Conservation (phyloP, 2,888 invertebrate species). For the Baronia brevicornis region DNA sequence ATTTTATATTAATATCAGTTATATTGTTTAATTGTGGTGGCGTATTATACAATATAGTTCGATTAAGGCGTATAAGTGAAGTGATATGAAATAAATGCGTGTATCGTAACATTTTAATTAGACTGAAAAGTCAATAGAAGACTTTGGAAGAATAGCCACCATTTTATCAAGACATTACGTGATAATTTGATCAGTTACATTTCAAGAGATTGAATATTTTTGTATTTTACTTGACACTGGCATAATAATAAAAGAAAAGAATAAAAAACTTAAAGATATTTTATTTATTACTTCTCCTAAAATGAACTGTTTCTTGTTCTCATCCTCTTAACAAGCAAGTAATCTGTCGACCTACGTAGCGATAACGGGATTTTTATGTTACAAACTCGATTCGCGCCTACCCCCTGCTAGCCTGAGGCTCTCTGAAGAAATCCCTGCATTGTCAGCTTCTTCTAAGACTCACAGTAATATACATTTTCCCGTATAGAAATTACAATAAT, state of each 20-base stretch:
- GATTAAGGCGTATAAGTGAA: no score
- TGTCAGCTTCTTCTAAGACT: conserved; percentile 68
- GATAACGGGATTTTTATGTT: conserved; percentile 74
- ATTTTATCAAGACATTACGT: no score
- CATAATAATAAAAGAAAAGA: conserved; percentile 2
- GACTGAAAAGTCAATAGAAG: no score
- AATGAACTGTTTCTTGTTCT: conserved; percentile 69
- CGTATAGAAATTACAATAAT: conserved; percentile 67
- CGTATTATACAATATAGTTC: no score
- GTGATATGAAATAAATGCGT: no score
- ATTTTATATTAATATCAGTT: no score
- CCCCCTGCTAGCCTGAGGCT: conserved; percentile 71
- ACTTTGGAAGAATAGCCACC: no score
- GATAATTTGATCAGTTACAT: no score
- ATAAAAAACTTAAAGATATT: conserved; percentile 33
- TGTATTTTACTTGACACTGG: not conserved
- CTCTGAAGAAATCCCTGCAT: conserved; percentile 63
- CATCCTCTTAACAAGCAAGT: conserved; percentile 74
- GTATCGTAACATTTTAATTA: no score
- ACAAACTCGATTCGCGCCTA: conserved; percentile 70
- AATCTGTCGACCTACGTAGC: conserved; percentile 71
- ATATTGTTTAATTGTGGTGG: no score
- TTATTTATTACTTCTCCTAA: conserved; percentile 60
- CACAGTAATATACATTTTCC: conserved; percentile 68
- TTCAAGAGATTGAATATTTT: not conserved